Percentiles rank a stretch among this genome's conserved stretches.
Conservation (phyloP, 2,797 vertebrate genomes). For the Tenualosa thibaudeaui region DNA sequence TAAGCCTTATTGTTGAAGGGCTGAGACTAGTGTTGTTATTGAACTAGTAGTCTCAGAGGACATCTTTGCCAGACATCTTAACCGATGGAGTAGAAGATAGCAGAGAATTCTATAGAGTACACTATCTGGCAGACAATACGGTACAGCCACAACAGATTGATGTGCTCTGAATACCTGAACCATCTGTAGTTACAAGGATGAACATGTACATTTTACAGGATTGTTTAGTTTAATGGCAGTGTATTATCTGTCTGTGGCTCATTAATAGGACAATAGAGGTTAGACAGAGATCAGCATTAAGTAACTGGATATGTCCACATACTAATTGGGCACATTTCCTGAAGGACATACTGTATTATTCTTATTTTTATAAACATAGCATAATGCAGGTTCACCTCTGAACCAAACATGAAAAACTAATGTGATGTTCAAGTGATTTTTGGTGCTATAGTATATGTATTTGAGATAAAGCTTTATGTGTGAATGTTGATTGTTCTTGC, state of each 20-base stretch:
- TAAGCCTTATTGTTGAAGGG: neutral
- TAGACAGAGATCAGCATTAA: neutral
- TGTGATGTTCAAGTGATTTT: neutral
- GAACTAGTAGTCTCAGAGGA: conserved; percentile 9
- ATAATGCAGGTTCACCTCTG: neutral
- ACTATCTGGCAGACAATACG: conserved; percentile 5
- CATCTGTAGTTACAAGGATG: neutral
- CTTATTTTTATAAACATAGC: neutral
- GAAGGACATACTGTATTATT: too few species aligned
- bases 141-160: neutral
- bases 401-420: neutral
- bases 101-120: neutral
- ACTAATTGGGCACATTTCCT: too few species aligned
- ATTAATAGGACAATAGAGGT: neutral
- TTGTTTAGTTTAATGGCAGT: neutral
- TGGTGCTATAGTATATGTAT: neutral
- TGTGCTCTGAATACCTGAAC: neutral
- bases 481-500: neutral
- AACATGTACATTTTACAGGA: neutral
- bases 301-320: neutral
- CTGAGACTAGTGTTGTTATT: neutral
- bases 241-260: neutral
- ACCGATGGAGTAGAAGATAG: conserved; percentile 4
- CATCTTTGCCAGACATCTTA: conserved; percentile 21
- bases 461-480: neutral